Percentiles rank a stretch among this genome's conserved stretches.
Conservation (phyloP, 2,888 invertebrate genomes). For the Poecilus cupreus region DNA sequence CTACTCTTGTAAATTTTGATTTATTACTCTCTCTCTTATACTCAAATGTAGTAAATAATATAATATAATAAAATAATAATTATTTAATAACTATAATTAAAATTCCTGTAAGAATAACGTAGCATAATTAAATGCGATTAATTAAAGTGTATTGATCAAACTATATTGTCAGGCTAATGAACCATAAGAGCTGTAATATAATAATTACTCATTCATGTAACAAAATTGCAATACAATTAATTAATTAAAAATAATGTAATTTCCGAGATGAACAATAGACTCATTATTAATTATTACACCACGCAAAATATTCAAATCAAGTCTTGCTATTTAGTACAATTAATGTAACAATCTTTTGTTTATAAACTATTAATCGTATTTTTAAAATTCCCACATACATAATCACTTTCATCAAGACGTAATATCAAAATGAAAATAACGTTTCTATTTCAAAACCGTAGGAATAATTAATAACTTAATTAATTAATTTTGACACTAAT, state of each 20-base stretch:
- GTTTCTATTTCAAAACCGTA: slow-evolving; percentile 1
- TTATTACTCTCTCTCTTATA: no score
- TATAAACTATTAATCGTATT: not conserved
- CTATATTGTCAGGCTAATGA: no score
- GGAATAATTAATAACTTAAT: not conserved
- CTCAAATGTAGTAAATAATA: no score
- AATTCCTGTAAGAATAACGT: no score
- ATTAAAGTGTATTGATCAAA: no score
- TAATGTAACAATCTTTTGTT: slow-evolving; percentile 4
- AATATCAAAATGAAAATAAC: not conserved
- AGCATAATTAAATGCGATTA: no score
- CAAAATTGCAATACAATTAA: not conserved
- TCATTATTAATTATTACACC: slow-evolving; percentile 22
- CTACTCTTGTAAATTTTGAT: no score
- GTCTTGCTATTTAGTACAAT: not conserved
- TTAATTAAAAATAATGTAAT: slow-evolving; percentile 25
- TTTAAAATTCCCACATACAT: slow-evolving; percentile 20
- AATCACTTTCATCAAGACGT: slow-evolving; percentile 27
- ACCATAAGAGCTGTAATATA: not conserved
- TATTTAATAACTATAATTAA: no score
- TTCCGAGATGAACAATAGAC: not conserved
- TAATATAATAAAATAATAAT: no score
- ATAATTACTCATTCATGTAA: not conserved
- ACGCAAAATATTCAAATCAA: not conserved
- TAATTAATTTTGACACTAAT: slow-evolving; percentile 9